Evolutionary conservation across 2,888 invertebrate genomes (phyloP), one percentile per base, ranked within the genome.

Genomic region (Fabriciana adippe): DNA sequence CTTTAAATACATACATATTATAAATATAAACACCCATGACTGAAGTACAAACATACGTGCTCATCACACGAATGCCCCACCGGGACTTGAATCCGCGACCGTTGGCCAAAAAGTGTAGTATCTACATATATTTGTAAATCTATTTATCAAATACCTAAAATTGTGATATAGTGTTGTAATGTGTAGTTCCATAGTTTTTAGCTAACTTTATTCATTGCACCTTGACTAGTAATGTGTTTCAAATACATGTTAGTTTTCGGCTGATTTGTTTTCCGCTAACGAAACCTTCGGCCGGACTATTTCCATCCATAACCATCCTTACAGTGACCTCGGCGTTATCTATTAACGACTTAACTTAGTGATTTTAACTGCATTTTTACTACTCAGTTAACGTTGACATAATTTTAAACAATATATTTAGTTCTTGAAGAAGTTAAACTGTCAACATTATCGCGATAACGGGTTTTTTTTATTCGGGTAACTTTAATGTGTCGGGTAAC

Each of bases 241-340:
- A 48, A 66, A 66, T 56, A 55, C 60, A 66, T 55, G 55, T 54
- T 59, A 11, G 54, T 66, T 71, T 70, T 71, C 47, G 60, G 55
- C 55, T 18, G 63, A 68, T 61, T 64, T 61, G 26, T 61, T 68
- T 71, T 68, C 71, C 68, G 66, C 55, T 53, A 66, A 66, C 31
- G 51, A 56, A 71, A 69, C 71, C 71, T 71, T 69, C 68, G 45
- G 6, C 48, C 50, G 47, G 66, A 41, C 45, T 55, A 61, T 54
- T 56, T 51, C 63, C 61, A 66, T 51, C 63, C 61, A 66, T 71
- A 60, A n/a, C 14, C 5, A n/a, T 16, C 51, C 41, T 13, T 61
- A 61, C 51, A 16, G 31, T 53, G 60, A 26, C 71, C 68, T 71
- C 51, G 66, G 41, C 41, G n/a, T 61, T 63, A 70, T 66, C 59